Percentiles rank a stretch among this genome's conserved stretches.
Evolutionary conservation across 1,140 invertebrate species (phyloP).

Genomic region (Drosophila micromelanica): DNA sequence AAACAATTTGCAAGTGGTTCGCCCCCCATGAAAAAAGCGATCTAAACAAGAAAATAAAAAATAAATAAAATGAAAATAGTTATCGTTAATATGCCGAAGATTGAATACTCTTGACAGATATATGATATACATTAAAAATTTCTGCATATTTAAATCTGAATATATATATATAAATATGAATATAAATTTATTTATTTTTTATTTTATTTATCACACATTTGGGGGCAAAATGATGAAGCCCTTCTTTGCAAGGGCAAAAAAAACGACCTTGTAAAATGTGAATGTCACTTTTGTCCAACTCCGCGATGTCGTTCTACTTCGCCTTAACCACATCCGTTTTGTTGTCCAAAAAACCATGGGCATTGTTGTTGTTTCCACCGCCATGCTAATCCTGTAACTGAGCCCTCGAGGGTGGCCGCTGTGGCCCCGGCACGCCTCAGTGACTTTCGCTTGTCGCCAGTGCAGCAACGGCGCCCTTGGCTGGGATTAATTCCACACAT

Average conservation of each 20-base stretch:
- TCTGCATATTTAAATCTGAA: too few relatives aligned
- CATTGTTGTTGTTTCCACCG: constrained; percentile 39
- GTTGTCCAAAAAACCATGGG: constrained; percentile 1
- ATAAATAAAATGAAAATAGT: neutral
- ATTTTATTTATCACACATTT: neutral
- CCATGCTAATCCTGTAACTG: constrained; percentile 67
- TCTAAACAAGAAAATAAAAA: neutral
- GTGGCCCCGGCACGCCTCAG: constrained; percentile 37
- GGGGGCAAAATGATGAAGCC: neutral
- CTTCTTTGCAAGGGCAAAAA: neutral
- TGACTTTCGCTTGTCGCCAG: constrained; percentile 26
- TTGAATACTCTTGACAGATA: neutral
- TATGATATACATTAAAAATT: neutral
- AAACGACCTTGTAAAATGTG: constrained; percentile 39
- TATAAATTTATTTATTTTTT: too few relatives aligned
- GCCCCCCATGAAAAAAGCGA: neutral
- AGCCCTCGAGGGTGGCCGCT: constrained; percentile 33
- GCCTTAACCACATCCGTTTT: constrained; percentile 36
- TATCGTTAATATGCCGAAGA: neutral
- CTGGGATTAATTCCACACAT: constrained; percentile 68
- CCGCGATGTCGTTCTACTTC: constrained; percentile 9
- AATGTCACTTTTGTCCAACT: constrained; percentile 39
- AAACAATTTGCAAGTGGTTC: constrained; percentile 33
- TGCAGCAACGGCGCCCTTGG: constrained; percentile 29
- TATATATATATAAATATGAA: too few relatives aligned